Base-by-base conservation (phyloP, 2,888 invertebrate species). In the Aelia acuminata region DNA sequence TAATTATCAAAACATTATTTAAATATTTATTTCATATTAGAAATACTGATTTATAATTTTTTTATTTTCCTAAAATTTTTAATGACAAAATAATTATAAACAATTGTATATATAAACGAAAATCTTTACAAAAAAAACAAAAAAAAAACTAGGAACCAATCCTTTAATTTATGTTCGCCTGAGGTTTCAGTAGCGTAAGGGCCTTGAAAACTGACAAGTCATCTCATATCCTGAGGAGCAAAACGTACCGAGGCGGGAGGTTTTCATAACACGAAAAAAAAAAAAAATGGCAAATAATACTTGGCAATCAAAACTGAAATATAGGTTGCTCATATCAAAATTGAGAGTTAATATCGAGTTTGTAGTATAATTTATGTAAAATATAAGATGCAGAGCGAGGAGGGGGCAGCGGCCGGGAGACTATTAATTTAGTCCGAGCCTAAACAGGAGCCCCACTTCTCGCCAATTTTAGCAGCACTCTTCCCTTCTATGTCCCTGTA, bases 361-460 rank as follows among this genome's bases (percentile, higher is more conserved):
- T 70, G 63, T 31, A 20, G 31, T 18, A 70, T 70, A 70, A 70
- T 70, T 35, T 70, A 70, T 70, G 63, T 35, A 35, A 70, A 70
- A 70, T 70, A 70, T 35, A 35, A 70, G 63, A 70, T 35, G 20
- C 1, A 31, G 63, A 31, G 35, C 10, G 20, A 2, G 35, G 63
- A 15, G 31, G 26, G 26, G 11, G n/a, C 31, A 35, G 35, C 5
- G 63, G 63, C 63, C 13, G 63, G 63, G 18, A 70, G 63, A 7
- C 63, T 70, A 70, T 70, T 70, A 70, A 70, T 70, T 70, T 70
- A 35, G 63, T 70, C 63, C 63, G 63, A 20, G 63, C 63, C 63
- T 35, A 70, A 70, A 70, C 18, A 70, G 63, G 63, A 70, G 63
- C 31, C 1, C 18, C 63, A 70, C 13, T 70, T 70, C 63, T 70